Conservation (phyloP, 1,140 invertebrate species). For the Euborellia annulipes region DNA sequence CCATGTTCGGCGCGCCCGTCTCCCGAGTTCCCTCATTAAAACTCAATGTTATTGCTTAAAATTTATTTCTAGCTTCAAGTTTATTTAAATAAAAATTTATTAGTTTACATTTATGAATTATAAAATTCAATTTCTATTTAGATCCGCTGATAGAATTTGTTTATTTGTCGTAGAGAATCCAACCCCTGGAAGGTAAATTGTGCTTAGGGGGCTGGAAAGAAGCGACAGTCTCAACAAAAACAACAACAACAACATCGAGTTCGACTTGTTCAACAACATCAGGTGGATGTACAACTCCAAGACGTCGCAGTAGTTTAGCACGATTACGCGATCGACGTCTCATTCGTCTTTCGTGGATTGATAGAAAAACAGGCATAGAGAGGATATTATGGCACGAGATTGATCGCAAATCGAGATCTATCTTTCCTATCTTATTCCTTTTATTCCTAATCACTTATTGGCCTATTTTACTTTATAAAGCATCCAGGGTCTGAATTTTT, state of each 20-base stretch:
- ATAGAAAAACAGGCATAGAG: constrained; percentile 42
- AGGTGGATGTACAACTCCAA: background rate
- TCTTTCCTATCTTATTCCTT: constrained; percentile 57
- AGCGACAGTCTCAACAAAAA: too few relatives aligned
- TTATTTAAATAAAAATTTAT: background rate
- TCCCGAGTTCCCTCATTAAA: too few relatives aligned
- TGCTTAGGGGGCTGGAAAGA: too few relatives aligned
- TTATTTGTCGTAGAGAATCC: too few relatives aligned
- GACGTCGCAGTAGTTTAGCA: background rate
- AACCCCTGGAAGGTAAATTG: too few relatives aligned
- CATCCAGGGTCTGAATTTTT: constrained; percentile 10
- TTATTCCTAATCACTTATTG: constrained; percentile 58
- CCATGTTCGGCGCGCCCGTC: too few relatives aligned
- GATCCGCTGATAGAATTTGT: too few relatives aligned
- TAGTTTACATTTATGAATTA: background rate
- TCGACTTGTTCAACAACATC: constrained; percentile 14
- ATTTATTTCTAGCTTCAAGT: too few relatives aligned
- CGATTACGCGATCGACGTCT: background rate
- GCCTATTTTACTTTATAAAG: constrained; percentile 41
- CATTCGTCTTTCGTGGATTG: constrained; percentile 34
- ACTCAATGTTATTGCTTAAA: too few relatives aligned
- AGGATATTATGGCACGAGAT: constrained; percentile 49
- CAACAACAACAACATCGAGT: too few relatives aligned
- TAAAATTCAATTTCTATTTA: background rate
- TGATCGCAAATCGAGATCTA: constrained; percentile 45